phyloP scores from a whole-genome alignment of 2,113 vertebrate species.

The Melierax canorus region DNA sequence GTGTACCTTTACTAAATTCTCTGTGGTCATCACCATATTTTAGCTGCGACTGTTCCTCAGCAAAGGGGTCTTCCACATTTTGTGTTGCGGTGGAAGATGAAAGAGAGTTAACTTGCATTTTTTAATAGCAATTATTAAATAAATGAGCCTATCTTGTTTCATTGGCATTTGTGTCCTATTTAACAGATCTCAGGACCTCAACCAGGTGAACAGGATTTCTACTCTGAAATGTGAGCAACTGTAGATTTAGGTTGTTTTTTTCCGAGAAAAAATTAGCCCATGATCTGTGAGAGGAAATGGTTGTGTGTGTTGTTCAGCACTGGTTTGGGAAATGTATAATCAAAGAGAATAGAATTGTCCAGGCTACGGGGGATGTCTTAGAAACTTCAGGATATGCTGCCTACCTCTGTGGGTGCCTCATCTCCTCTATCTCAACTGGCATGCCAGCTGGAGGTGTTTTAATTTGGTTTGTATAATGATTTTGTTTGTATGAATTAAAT shows the following conservation, averaged over 20 bases:
- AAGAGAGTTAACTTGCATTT: not conserved
- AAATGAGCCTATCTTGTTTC: not conserved
- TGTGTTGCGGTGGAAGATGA: not conserved
- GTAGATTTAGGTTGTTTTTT: not conserved
- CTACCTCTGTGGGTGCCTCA: not conserved
- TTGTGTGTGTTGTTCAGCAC: not conserved
- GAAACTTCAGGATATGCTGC: not conserved
- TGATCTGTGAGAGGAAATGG: not conserved
- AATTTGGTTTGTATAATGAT: not conserved
- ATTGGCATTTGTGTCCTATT: not conserved
- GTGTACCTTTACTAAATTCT: not conserved
- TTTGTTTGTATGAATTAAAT: not conserved
- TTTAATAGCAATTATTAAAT: not conserved
- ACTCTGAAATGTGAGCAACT: not conserved
- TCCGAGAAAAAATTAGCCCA: not conserved
- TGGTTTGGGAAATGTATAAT: not conserved
- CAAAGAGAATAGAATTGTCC: not conserved
- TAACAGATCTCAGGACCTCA: not conserved
- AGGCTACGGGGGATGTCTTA: not conserved
- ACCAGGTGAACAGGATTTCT: not conserved
- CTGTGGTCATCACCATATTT: accelerated
- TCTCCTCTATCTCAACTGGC: not conserved
- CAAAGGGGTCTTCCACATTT: not conserved
- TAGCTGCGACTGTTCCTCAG: not conserved
- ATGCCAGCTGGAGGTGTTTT: not conserved